Conservation (phyloP, 2,888 invertebrate genomes). For the Flexamia atlantica region DNA sequence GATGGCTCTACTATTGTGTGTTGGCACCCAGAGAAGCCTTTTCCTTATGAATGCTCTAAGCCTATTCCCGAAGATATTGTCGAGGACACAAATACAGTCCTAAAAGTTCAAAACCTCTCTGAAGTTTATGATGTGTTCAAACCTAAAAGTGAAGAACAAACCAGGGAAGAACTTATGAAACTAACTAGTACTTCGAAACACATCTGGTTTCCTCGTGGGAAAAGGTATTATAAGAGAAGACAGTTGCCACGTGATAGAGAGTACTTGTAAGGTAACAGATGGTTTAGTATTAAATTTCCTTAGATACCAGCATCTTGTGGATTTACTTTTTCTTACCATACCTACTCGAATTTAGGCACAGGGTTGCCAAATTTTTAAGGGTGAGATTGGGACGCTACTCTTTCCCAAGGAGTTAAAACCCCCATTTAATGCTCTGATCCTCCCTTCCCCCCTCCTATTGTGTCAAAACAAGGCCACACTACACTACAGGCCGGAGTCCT, state of each 20-base stretch:
- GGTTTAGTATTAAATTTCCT: neutral
- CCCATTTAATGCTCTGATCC: no score
- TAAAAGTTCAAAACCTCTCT: conserved; percentile 80
- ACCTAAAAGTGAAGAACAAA: conserved; percentile 81
- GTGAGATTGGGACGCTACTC: no score
- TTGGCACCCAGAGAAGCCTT: conserved; percentile 89
- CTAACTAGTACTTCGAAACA: conserved; percentile 90
- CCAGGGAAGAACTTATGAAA: conserved; percentile 84
- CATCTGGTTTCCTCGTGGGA: conserved; percentile 86
- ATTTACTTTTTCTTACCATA: no score
- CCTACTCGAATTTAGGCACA: no score
- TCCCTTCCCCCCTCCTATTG: no score
- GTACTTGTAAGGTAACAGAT: conserved; percentile 40
- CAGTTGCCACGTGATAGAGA: conserved; percentile 26
- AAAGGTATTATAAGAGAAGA: conserved; percentile 83
- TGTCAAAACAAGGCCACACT: no score
- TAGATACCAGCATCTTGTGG: no score
- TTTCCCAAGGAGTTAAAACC: no score
- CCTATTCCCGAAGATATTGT: conserved; percentile 80
- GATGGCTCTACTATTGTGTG: conserved; percentile 89
- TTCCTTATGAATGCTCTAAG: conserved; percentile 90
- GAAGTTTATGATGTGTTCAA: conserved; percentile 82
- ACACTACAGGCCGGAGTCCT: no score
- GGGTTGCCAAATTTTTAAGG: no score
- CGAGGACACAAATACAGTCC: conserved; percentile 73